Evolutionary conservation across 1,140 invertebrate species (phyloP), one percentile per base, ranked within the genome.

Genomic region (Orchesella cincta): DNA sequence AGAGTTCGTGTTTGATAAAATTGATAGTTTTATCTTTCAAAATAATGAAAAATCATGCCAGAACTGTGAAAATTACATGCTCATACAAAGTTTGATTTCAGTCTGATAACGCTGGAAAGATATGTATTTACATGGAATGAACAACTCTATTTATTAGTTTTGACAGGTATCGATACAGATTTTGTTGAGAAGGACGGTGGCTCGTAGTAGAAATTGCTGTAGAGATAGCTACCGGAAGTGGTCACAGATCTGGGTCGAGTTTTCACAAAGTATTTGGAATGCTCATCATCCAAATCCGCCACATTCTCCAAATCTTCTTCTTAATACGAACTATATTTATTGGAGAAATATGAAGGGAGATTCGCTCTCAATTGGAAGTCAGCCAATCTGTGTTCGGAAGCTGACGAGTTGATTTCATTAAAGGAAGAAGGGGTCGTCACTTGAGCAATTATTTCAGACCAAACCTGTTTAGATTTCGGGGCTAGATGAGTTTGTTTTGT

Each of bases 211-310:
- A 46, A 46, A 46, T 46, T 46, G 39, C 20, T 46, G 39, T 46
- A 46, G 39, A 46, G 8, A 20, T 20, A 12, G 20, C 39, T 46
- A 12, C 39, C 39, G 39, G 72, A 14, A 5, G 72, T 20, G 36
- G 33, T 2, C 18, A 46, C 72, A 73, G 23, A n/a, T 62, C 73
- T 74, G 2, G 76, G 76, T 39, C 74, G 74, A 0, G 76, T 78
- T 28, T 78, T 78, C 5, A 78, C 73, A 51, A 78, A 78, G 29
- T 78, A 78, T 54, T 74, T 72, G 33, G 46, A 64, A 36, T 78
- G 76, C 73, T 74, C 35, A 74, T 78, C 76, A 33, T 74, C 76
- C 29, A 70, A 52, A 52, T 78, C 76, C 3, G 73, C 72, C 8
- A 74, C 76, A n/a, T 74, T 74, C 29, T 78, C 73, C 33, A 67